phyloP scores from a whole-genome alignment of 2,113 vertebrate genomes.

The Aviceda subcristata region DNA sequence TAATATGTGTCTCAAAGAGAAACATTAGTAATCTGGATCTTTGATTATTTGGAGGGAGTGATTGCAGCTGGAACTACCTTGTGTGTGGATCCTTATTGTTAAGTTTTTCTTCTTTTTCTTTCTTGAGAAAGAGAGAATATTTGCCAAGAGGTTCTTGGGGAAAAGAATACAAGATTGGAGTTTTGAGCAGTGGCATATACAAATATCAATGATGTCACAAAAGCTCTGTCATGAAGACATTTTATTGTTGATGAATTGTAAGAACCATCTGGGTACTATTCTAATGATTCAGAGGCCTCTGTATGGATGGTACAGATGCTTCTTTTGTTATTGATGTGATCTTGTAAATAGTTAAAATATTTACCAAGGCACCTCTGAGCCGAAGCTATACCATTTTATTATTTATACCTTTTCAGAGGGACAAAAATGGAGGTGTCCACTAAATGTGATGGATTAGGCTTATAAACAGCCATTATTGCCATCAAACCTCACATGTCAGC shows the following conservation, averaged over 20 bases:
- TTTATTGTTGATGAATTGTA: conserved; percentile 79
- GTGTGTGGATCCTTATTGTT: not conserved
- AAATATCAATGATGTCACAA: conserved; percentile 58
- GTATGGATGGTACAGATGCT: conserved; percentile 90
- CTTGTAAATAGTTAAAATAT: conserved; percentile 99
- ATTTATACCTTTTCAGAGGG: conserved; percentile 99
- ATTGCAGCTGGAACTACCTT: conserved; percentile 1
- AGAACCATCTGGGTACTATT: conserved; percentile 90
- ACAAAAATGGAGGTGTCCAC: conserved; percentile 99
- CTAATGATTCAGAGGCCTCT: conserved; percentile 71
- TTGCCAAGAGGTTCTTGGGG: not conserved
- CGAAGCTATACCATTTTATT: conserved; percentile 87
- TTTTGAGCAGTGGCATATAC: conserved; percentile 48
- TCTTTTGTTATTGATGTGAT: conserved; percentile 89
- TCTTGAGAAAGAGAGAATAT: not conserved
- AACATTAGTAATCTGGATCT: not conserved
- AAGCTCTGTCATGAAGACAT: conserved; percentile 53
- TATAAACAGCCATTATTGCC: conserved; percentile 99
- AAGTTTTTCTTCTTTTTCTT: not conserved
- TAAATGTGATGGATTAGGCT: conserved; percentile 99
- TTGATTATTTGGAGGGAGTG: not conserved
- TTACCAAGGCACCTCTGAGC: conserved; percentile 89
- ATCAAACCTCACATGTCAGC: conserved; percentile 95
- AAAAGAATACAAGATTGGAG: not conserved
- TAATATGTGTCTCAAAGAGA: not conserved